Conservation (phyloP, 2,797 vertebrate species). For the Phoebastria nigripes region DNA sequence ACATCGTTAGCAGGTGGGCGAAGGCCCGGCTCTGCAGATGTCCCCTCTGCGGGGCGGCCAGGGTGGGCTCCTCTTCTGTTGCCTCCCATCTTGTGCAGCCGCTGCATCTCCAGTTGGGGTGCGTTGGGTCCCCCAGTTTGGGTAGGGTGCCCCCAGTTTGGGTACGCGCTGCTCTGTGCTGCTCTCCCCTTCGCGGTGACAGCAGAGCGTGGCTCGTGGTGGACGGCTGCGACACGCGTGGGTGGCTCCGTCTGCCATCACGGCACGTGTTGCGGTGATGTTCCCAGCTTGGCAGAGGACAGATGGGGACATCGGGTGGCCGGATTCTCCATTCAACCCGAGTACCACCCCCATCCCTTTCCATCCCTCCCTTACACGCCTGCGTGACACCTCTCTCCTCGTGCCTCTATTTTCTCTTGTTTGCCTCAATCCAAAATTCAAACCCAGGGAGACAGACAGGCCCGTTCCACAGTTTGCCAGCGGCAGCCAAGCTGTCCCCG, state of each 20-base stretch:
- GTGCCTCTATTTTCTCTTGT: fast-evolving
- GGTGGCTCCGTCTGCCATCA: fast-evolving
- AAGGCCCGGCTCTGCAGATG: background rate
- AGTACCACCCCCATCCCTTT: background rate
- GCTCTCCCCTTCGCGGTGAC: background rate
- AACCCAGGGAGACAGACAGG: fast-evolving
- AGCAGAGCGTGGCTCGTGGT: fast-evolving
- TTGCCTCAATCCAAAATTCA: background rate
- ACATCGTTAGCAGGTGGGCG: background rate
- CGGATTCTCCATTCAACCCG: fast-evolving
- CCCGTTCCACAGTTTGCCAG: fast-evolving
- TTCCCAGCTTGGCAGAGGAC: fast-evolving
- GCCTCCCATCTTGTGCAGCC: background rate
- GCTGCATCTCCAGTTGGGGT: background rate
- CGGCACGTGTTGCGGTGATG: fast-evolving
- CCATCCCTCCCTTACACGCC: background rate
- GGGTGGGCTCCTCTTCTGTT: background rate
- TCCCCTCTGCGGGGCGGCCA: background rate
- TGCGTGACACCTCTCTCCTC: background rate
- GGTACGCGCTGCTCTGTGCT: background rate
- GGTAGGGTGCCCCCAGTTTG: background rate
- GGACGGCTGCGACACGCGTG: fast-evolving
- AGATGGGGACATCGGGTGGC: background rate
- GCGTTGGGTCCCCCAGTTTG: background rate
- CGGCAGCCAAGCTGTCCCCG: background rate